Conservation (phyloP, 2,888 invertebrate genomes). For the Luffia ferchaultella region DNA sequence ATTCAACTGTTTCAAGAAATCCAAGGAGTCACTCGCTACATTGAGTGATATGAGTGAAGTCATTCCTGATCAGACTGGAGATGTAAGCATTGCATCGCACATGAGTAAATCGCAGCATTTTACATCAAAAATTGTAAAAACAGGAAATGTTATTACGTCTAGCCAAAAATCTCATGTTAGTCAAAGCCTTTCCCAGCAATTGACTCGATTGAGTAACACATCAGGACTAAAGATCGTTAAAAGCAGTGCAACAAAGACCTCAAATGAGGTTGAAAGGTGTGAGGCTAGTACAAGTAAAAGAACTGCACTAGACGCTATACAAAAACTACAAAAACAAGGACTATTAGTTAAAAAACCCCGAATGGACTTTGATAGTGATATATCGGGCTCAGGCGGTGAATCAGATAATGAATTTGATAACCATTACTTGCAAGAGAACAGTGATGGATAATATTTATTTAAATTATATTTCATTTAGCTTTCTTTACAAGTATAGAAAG, state of each 20-base stretch:
- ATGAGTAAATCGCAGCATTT: slow-evolving; percentile 33
- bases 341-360: slow-evolving; percentile 51
- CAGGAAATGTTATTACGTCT: slow-evolving; percentile 33
- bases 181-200: slow-evolving; percentile 32
- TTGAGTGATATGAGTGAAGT: slow-evolving; percentile 20
- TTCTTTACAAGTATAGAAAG: too few species aligned
- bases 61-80: slow-evolving; percentile 19
- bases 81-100: slow-evolving; percentile 33
- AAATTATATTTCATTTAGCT: too few species aligned
- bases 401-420: slow-evolving; percentile 25
- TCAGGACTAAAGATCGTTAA: slow-evolving; percentile 41
- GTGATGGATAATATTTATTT: slow-evolving; percentile 4
- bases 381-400: slow-evolving; percentile 18
- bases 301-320: slow-evolving; percentile 46
- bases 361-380: slow-evolving; percentile 31
- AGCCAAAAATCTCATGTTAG: slow-evolving; percentile 41
- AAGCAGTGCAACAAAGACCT: slow-evolving; percentile 33
- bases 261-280: slow-evolving; percentile 34
- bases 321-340: slow-evolving; percentile 50
- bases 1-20: slow-evolving; percentile 50
- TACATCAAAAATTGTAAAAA: slow-evolving; percentile 35
- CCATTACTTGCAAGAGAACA: slow-evolving; percentile 19
- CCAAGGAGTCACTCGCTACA: slow-evolving; percentile 38
- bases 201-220: slow-evolving; percentile 35
- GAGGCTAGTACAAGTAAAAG: slow-evolving; percentile 33